phyloP scores from a whole-genome alignment of 2,113 vertebrate genomes.

The Petroica traversi region DNA sequence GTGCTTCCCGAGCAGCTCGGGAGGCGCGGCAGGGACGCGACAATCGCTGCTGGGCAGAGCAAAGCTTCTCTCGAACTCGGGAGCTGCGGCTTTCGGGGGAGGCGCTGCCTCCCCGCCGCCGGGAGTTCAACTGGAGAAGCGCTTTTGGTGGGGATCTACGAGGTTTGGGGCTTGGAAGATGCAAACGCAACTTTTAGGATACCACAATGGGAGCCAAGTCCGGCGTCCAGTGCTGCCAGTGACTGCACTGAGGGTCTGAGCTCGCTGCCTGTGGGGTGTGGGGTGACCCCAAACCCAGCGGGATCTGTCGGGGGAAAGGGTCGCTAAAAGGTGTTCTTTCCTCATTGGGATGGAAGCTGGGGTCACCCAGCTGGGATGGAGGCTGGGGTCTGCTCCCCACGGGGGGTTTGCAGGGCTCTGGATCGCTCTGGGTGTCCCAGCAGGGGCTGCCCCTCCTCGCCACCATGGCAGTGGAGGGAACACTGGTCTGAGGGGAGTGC shows the following conservation, averaged over 20 bases:
- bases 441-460: background rate
- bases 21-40: background rate
- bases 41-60: background rate
- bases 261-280: background rate
- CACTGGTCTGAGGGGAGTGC: background rate
- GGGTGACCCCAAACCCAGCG: background rate
- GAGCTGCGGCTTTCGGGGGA: background rate
- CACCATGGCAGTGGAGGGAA: background rate
- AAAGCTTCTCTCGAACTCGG: background rate
- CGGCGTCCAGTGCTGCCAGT: background rate
- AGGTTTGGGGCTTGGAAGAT: background rate
- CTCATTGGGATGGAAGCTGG: fast-evolving
- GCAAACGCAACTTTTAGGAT: background rate
- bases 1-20: background rate
- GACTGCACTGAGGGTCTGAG: fast-evolving
- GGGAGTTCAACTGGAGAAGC: fast-evolving
- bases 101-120: background rate
- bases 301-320: fast-evolving
- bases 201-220: background rate
- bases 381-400: fast-evolving
- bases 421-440: background rate
- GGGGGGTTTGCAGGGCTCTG: background rate
- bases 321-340: background rate
- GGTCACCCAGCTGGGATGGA: no score
- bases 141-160: background rate